phyloP scores from a whole-genome alignment of 2,113 vertebrate genomes.

The Miniopterus natalensis region DNA sequence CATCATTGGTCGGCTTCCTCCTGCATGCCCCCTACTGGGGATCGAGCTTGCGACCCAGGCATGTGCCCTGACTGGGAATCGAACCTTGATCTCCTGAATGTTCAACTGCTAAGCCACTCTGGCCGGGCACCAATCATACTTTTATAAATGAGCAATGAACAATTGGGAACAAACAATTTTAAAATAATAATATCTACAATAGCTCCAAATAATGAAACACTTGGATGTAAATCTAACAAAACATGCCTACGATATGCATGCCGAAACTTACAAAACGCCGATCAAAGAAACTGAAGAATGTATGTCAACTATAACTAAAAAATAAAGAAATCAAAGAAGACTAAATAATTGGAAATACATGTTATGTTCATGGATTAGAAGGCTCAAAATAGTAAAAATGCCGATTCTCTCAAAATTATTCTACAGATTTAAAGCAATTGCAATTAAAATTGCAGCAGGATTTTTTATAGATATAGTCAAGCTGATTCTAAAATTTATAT shows the following conservation, averaged over 20 bases:
- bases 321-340: background rate
- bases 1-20: too few relatives aligned
- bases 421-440: slow-evolving; percentile 34
- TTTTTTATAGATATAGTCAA: slow-evolving; percentile 21
- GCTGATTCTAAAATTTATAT: slow-evolving; percentile 41
- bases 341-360: background rate
- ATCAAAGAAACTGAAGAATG: background rate
- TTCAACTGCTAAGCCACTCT: too few relatives aligned
- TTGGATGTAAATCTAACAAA: slow-evolving; percentile 40
- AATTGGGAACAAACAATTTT: background rate
- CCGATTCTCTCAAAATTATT: background rate
- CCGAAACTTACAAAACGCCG: background rate
- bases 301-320: background rate
- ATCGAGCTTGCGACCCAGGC: too few relatives aligned
- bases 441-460: background rate
- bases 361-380: background rate
- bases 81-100: too few relatives aligned
- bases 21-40: too few relatives aligned
- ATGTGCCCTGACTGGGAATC: too few relatives aligned
- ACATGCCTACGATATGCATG: background rate
- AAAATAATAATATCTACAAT: background rate
- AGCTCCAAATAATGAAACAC: slow-evolving; percentile 8
- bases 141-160: background rate
- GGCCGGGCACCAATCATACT: background rate
- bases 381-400: slow-evolving; percentile 27